A percentile compares a stretch with the other conserved stretches of the same genome.
Evolutionary conservation across 2,113 vertebrate genomes (phyloP).

Genomic region (Ahaetulla prasina): DNA sequence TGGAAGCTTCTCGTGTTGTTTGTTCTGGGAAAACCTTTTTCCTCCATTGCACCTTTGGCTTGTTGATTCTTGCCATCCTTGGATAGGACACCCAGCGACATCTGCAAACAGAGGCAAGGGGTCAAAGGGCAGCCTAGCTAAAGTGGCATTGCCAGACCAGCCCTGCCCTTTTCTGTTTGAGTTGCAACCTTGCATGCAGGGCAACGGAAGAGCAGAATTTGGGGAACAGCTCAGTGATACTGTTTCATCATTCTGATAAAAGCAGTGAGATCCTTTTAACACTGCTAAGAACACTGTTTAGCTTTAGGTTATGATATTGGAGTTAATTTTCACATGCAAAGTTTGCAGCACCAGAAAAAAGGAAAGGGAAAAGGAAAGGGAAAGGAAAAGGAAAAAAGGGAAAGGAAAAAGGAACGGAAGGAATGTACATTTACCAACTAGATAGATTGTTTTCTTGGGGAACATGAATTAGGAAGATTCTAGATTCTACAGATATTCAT

Average conservation of each 20-base stretch:
- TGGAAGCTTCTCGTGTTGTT: neutral
- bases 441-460: constrained; percentile 55
- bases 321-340: constrained; percentile 54
- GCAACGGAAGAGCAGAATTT: neutral
- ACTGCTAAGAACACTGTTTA: neutral
- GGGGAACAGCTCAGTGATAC: neutral
- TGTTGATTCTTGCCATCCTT: neutral
- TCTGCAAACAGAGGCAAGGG: neutral
- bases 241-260: neutral
- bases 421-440: constrained; percentile 49
- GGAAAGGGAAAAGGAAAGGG: neutral
- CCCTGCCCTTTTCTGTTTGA: neutral
- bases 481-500: constrained; percentile 43
- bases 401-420: neutral
- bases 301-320: constrained; percentile 16
- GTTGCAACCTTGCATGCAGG: neutral
- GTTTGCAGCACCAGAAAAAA: constrained; percentile 37
- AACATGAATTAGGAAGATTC: constrained; percentile 36
- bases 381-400: neutral
- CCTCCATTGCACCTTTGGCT: neutral
- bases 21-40: neutral
- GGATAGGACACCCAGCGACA: neutral
- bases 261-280: neutral
- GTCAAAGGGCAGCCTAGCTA: neutral
- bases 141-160: neutral